These are phyloP conservation scores for Noturus placidus DNA, from an alignment of 2,113 vertebrate species.

Conservation along the genomic window DNA sequence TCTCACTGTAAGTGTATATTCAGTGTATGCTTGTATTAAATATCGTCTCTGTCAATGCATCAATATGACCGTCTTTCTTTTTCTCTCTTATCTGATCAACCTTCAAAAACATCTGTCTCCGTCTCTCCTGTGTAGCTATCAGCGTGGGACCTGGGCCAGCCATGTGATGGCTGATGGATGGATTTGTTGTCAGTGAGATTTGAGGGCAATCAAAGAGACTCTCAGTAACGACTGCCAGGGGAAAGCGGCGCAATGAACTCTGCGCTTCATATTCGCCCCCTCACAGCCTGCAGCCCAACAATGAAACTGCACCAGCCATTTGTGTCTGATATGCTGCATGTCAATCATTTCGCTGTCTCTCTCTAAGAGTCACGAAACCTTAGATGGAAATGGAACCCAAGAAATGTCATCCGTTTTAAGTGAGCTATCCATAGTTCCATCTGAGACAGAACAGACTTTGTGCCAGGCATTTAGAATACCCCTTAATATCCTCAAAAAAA, in stretches of 20 bases:
- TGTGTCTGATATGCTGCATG: constrained; percentile 40
- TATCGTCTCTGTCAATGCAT: constrained; percentile 11
- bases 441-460: neutral
- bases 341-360: constrained; percentile 43
- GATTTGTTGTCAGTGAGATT: constrained; percentile 58
- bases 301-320: constrained; percentile 44
- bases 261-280: constrained; percentile 43
- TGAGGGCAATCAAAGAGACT: constrained; percentile 52
- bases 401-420: constrained; percentile 22
- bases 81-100: constrained; percentile 33
- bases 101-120: constrained; percentile 23
- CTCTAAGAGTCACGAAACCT: neutral
- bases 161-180: constrained; percentile 56
- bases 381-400: constrained; percentile 15
- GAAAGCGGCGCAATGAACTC: constrained; percentile 50
- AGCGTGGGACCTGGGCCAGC: constrained; percentile 42
- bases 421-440: neutral
- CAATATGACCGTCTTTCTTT: constrained; percentile 31
- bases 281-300: constrained; percentile 43
- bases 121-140: constrained; percentile 35
- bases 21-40: constrained; percentile 18
- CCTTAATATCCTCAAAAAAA: too few species aligned
- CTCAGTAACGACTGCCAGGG: constrained; percentile 48
- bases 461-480: neutral
- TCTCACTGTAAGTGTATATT: neutral